Base-by-base conservation (phyloP, 1,140 invertebrate genomes). In the Pseudomyrmex sp. region DNA sequence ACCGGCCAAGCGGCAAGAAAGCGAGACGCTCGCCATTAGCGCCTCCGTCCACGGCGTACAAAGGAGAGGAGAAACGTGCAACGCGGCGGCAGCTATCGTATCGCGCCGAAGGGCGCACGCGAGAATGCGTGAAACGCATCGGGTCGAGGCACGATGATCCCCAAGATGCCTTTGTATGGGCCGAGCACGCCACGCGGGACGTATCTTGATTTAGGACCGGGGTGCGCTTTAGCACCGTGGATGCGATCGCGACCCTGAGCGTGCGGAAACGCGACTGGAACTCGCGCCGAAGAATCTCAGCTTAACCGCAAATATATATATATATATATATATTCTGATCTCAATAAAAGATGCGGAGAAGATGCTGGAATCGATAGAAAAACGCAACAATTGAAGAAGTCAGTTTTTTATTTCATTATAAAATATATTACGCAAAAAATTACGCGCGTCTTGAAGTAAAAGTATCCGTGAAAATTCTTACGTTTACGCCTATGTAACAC, bases 21-120 rank as follows among this genome's bases (percentile, higher is more conserved):
- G 88, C 87, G 88, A 89, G 84, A 89, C 87, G 87, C 79, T 88
- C 87, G 87, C 88, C 88, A 89, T 89, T 89, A 89, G 87, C 88
- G 88, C 87, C 80, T 89, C 46, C 84, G 87, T 84, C 66, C 80
- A 62, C 75, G 72, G 35, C 79, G 74, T 86, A 88, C 84, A 89
- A 89, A 89, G 76, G 76, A 84, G 76, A 82, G 61, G 83, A 84
- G 87, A 77, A 86, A 88, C 74, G 87, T 77, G 84, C 74, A 84
- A 70, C 72, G 88, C 79, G 87, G 80, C 70, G 80, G 80, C 84
- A 74, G 75, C 82, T 84, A 76, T 74, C 84, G 50, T 82, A 80
- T 74, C 84, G 50, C 63, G 84, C 68, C 58, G 66, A 88, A 76
- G 84, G 59, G 75, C 65, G 84, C 87, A 86, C 84, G 88, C 87